Evolutionary conservation across 2,888 invertebrate species (phyloP), one percentile per base, ranked within the genome.

Genomic region (Amphipyra tragopoginis): DNA sequence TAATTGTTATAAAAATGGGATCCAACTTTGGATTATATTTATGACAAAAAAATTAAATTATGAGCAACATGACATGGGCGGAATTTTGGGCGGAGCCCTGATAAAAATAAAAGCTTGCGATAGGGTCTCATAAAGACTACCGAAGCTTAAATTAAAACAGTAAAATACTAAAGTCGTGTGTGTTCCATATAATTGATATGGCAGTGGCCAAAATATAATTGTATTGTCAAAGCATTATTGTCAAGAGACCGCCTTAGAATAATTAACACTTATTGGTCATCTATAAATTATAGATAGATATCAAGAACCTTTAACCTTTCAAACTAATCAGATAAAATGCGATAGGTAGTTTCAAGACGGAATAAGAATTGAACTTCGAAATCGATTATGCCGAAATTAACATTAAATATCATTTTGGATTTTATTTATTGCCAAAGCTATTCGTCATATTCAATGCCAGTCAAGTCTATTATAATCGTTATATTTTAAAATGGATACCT

Each of bases 371-470:
- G 33, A 49, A 45, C 47, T 55, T 52, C 33, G 29, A 72, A 66
- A 67, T 69, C 50, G 52, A 72, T 77, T 73, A 72, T 58, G 66
- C 60, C 60, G 14, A 69, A 59, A 70, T 77, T 69, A 57, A 56
- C 50, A 71, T 75, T 40, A 48, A 71, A 64, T 51, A 61, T 64
- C 5, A 66, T 72, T 72, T 65, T 42, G 21, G 34, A 8, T 55
- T n/a, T n/a, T 68, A 60, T 70, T 64, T 66, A 69, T 66, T 50
- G 47, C 65, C 42, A 29, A 64, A 66, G 48, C 47, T 57, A 61
- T 72, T 64, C 55, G 53, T 78, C 59, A 71, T 52, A 51, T 64
- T 45, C 62, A 77, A 71, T 73, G 75, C 40, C 52, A 65, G 14
- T 63, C 21, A 34, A 51, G 38, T 29, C 21, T 55, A 48, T 39